Evolutionary conservation across 2,888 invertebrate species (phyloP), one percentile per base, ranked within the genome.

Genomic region (Zaprionus bogoriensis): DNA sequence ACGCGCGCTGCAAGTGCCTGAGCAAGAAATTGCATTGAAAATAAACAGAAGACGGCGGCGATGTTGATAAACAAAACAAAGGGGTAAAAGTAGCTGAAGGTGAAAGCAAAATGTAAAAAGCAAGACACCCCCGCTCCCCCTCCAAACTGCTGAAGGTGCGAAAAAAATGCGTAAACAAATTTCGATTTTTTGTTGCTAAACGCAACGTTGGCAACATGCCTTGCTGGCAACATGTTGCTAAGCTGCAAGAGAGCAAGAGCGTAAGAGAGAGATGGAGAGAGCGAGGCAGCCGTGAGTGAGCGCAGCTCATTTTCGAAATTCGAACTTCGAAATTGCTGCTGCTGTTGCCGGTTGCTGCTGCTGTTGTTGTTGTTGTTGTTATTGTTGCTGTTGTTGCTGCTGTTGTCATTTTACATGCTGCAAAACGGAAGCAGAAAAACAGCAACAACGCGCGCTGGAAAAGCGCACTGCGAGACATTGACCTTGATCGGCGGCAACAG

Each of bases 31-130:
- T 77, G 79, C 77, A 76, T 81, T 72, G 67, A 84, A 86, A 84
- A 86, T 73, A 84, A 84, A 84, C 79, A 86, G 52, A 32, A 25
- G 41, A 5, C 25, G 20, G 39, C n/a, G 20, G 25, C 60, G 74
- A 82, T 83, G 77, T 79, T 79, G 67, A 82, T 82, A 83, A 82
- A 82, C 83, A 82, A 82, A 85, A 77, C 73, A 82, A 27, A 10
- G 38, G 41, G 44, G 45, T 6, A 36, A 36, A 44, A 53, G 57
- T 12, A 45, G 66, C 51, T 58, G 74, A 70, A 77, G 73, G 75
- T 73, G 68, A 79, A 62, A 64, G 69, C 64, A 70, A 61, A 69
- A 55, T 22, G 73, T 67, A 70, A 74, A 82, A 59, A 70, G 54
- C 52, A 51, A 50, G 60, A 32, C n/a, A n/a, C n/a, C n/a, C n/a